Evolutionary conservation across 2,797 vertebrate genomes (phyloP).

Genomic region (Leuciscus waleckii): DNA sequence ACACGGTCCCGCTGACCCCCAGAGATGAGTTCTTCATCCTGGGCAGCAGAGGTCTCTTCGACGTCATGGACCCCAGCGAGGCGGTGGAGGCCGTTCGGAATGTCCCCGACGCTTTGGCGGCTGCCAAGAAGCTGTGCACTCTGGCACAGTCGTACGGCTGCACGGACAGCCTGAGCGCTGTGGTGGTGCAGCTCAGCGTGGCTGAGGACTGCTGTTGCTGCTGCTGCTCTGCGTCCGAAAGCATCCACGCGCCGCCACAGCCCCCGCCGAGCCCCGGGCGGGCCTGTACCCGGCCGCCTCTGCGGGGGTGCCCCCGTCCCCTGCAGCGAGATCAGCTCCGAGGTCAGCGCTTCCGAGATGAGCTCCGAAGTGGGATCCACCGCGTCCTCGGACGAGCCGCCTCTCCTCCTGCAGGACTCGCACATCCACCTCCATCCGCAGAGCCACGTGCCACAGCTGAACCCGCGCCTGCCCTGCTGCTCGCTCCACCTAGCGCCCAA

Average conservation of each 20-base stretch:
- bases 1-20: constrained; percentile 89
- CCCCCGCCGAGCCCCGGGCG: constrained; percentile 87
- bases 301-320: constrained; percentile 86
- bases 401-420: constrained; percentile 80
- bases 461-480: constrained; percentile 83
- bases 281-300: constrained; percentile 79
- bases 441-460: constrained; percentile 65
- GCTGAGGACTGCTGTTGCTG: constrained; percentile 97
- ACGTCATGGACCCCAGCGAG: constrained; percentile 86
- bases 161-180: constrained; percentile 92
- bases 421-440: constrained; percentile 82
- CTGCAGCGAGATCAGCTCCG: constrained; percentile 97
- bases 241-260: constrained; percentile 75
- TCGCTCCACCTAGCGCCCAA: constrained; percentile 85
- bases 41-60: constrained; percentile 94
- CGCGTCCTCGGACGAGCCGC: constrained; percentile 91
- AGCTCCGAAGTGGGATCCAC: constrained; percentile 99
- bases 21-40: constrained; percentile 98
- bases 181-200: constrained; percentile 95
- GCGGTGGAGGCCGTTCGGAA: constrained; percentile 91
- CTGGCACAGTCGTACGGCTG: constrained; percentile 96
- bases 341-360: constrained; percentile 98
- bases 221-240: constrained; percentile 86
- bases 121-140: constrained; percentile 96
- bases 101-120: constrained; percentile 90